Evolutionary conservation across 1,140 invertebrate species (phyloP), one percentile per base, ranked within the genome.

Genomic region (Hylaeus volcanicus): DNA sequence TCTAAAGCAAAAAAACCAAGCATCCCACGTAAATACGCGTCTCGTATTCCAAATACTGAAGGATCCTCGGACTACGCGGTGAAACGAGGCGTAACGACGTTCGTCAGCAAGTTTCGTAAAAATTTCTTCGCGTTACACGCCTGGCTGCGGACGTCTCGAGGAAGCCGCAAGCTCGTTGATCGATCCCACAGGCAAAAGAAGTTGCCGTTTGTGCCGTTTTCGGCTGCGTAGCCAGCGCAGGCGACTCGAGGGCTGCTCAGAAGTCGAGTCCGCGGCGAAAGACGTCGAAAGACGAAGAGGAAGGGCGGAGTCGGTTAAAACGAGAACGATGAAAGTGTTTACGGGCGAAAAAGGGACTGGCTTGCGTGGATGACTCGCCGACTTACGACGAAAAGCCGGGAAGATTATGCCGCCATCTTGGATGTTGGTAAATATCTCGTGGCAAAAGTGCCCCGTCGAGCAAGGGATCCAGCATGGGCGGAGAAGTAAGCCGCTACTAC

Each of bases 361-460:
- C 72, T 26, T 77, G 64, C 66, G 65, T 53, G 79, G 88, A 89
- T 90, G 88, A 92, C 88, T 91, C 89, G 90, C 88, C 88, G 88
- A 87, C 89, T 88, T 89, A 88, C 64, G 79, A 63, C 77, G 71
- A 78, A 88, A 88, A 89, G 90, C 88, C 88, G 87, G 86, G 81
- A 88, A 91, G 92, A 92, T 92, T 93, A 91, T 91, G 86, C 88
- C 87, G 91, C 91, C 91, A 92, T 93, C 91, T 92, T 93, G 91
- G 89, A 92, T 92, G 91, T 93, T 93, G 89, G 92, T 93, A 92
- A 92, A 92, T 92, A 92, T 92, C 89, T 88, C 91, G 90, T 87
- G 88, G 14, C 86, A 86, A 89, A 92, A 90, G 88, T 81, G 79
- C 43, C 65, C 63, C 76, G 85, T 87, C 82, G 82, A 72, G 72